phyloP scores from a whole-genome alignment of 2,888 invertebrate species.

The Ochropleura leucogaster region DNA sequence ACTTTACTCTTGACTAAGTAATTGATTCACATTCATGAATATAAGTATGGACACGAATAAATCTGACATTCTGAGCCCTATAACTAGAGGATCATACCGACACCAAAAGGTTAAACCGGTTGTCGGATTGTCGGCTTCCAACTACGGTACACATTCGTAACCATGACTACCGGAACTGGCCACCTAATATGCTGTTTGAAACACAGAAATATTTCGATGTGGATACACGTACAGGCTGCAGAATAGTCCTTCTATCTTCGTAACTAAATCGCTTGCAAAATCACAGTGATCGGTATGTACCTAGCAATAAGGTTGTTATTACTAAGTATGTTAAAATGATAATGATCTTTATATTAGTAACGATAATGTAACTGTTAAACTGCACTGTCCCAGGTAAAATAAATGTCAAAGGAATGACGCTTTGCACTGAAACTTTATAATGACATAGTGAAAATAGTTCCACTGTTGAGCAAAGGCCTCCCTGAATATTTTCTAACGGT shows the following conservation, averaged over 20 bases:
- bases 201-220: not conserved
- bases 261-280: not conserved
- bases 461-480: too few relatives aligned
- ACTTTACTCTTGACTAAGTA: not conserved
- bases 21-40: slow-evolving; percentile 14
- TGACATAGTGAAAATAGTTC: too few relatives aligned
- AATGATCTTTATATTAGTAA: not conserved
- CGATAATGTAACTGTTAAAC: not conserved
- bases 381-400: not conserved
- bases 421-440: not conserved
- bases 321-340: not conserved
- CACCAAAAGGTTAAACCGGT: slow-evolving; percentile 19
- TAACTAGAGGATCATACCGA: slow-evolving; percentile 20
- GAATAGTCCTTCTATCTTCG: not conserved
- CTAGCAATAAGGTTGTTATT: not conserved
- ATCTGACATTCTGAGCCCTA: slow-evolving; percentile 21
- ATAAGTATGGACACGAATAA: slow-evolving; percentile 2
- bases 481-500: too few relatives aligned
- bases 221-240: not conserved
- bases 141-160: slow-evolving; percentile 5
- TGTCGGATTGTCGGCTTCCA: slow-evolving; percentile 30
- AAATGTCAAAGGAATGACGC: not conserved
- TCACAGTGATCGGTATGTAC: not conserved
- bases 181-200: not conserved
- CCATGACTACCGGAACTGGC: slow-evolving; percentile 24